These are phyloP conservation scores for Rhinoderma darwinii DNA, from an alignment of 2,113 vertebrate genomes.

Conservation along the genomic window DNA sequence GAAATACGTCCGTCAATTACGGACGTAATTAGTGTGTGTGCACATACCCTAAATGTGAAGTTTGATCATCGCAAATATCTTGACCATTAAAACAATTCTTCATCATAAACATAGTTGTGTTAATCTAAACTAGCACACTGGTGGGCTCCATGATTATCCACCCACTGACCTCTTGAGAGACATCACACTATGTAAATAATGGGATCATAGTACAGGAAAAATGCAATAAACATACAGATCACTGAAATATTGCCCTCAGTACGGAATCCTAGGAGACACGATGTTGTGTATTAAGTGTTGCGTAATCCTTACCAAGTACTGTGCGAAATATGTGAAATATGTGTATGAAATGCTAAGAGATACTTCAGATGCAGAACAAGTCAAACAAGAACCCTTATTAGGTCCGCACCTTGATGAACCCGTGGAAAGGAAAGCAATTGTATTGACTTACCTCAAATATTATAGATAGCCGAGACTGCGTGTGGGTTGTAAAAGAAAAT, in stretches of 20 bases:
- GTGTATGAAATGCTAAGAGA: conserved; percentile 6
- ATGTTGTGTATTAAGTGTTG: conserved; percentile 24
- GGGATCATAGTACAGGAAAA: background rate
- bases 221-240: background rate
- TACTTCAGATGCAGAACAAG: background rate
- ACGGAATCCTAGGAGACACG: background rate
- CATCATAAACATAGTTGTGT: background rate
- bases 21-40: too few species aligned
- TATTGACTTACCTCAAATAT: background rate
- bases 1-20: too few species aligned
- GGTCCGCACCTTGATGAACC: background rate
- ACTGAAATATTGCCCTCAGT: background rate
- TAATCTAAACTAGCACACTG: background rate
- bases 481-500: conserved; percentile 20
- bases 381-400: background rate
- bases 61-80: too few species aligned
- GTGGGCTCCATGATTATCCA: background rate
- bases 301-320: background rate
- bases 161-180: background rate
- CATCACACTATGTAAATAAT: background rate
- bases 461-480: background rate
- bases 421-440: background rate
- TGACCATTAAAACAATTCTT: too few species aligned
- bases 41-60: too few species aligned
- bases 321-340: conserved; percentile 11